Evolutionary conservation across 2,888 invertebrate species (phyloP).

Genomic region (Autographa gamma): DNA sequence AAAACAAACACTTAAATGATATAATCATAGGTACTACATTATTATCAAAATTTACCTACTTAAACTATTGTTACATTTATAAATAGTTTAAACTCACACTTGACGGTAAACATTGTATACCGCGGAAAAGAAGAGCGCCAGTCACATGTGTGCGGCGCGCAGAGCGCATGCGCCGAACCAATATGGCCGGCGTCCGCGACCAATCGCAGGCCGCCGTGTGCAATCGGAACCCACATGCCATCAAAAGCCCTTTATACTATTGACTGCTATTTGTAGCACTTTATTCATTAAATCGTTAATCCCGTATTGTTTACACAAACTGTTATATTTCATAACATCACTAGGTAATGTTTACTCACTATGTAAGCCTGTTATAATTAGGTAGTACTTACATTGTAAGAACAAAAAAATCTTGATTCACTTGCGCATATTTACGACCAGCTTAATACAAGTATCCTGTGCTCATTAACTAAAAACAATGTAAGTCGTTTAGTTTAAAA

Average conservation of each 20-base stretch:
- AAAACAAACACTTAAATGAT: not conserved
- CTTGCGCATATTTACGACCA: conserved; percentile 50
- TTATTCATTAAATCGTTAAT: conserved; percentile 69
- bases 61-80: conserved; percentile 1
- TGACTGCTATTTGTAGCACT: conserved; percentile 78
- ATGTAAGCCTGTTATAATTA: conserved; percentile 12
- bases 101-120: conserved; percentile 50
- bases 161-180: conserved; percentile 84
- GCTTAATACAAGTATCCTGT: conserved; percentile 2
- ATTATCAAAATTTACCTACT: not conserved
- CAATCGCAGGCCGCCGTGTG: conserved; percentile 74
- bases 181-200: conserved; percentile 82
- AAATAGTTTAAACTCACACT: conserved; percentile 36
- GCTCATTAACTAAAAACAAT: conserved; percentile 51
- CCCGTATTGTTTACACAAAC: conserved; percentile 40
- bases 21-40: not conserved
- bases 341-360: conserved; percentile 15
- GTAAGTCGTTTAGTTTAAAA: conserved; percentile 60
- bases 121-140: conserved; percentile 63
- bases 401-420: conserved; percentile 22
- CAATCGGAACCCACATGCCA: conserved; percentile 74
- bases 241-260: conserved; percentile 77
- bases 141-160: conserved; percentile 76
- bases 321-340: conserved; percentile 25
- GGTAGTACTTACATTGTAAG: not conserved